A percentile compares a stretch with the other conserved stretches of the same genome.
Evolutionary conservation across 1,140 invertebrate species (phyloP).

Genomic region (Drosophila arawakana): DNA sequence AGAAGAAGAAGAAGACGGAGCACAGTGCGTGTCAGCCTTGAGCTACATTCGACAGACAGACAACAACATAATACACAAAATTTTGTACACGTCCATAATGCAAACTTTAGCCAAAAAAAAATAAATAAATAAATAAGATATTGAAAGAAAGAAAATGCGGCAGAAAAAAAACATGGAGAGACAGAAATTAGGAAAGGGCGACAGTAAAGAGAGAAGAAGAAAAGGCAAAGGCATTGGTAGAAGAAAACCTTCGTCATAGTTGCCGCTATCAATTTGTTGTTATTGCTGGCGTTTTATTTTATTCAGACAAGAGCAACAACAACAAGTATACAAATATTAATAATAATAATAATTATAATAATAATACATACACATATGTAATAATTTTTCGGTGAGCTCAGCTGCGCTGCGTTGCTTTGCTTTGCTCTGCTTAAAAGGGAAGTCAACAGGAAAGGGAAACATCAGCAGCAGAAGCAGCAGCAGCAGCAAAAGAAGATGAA

Average conservation of each 20-base stretch:
- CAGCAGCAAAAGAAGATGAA: not conserved
- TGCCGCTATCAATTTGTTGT: slow-evolving; percentile 55
- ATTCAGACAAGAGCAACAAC: slow-evolving; percentile 28
- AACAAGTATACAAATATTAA: slow-evolving; percentile 29
- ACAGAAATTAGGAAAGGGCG: slow-evolving; percentile 6
- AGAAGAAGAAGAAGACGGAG: not conserved
- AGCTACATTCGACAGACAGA: slow-evolving; percentile 46
- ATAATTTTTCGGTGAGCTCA: slow-evolving; percentile 45
- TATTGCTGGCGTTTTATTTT: slow-evolving; percentile 33
- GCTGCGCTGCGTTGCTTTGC: slow-evolving; percentile 24
- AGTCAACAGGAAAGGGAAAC: slow-evolving; percentile 33
- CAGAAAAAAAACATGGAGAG: slow-evolving; percentile 17
- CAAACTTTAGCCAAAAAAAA: slow-evolving; percentile 58
- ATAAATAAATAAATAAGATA: slow-evolving; percentile 27
- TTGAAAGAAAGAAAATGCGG: slow-evolving; percentile 25
- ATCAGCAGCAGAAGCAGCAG: not conserved
- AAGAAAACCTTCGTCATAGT: slow-evolving; percentile 68
- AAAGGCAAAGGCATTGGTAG: not conserved
- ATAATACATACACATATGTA: slow-evolving; percentile 25
- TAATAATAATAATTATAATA: slow-evolving; percentile 29
- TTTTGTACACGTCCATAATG: slow-evolving; percentile 65
- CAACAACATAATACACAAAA: slow-evolving; percentile 34
- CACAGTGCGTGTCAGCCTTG: slow-evolving; percentile 51
- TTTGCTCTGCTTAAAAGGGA: slow-evolving; percentile 1
- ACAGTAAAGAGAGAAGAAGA: not conserved